phyloP scores from a whole-genome alignment of 2,113 vertebrate species.

The Istiophorus platypterus region DNA sequence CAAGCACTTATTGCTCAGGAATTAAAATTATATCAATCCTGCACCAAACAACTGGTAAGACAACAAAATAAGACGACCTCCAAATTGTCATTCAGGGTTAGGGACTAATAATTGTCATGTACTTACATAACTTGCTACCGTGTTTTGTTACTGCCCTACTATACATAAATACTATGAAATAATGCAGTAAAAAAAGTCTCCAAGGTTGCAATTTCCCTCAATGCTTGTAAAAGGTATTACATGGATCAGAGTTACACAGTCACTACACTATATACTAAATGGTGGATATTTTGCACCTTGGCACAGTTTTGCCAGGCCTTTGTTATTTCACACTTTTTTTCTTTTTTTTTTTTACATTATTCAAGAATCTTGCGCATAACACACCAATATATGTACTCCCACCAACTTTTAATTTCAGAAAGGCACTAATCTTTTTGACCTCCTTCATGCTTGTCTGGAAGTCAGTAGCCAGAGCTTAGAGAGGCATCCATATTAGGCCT shows the following conservation, averaged over 20 bases:
- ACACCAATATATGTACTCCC: background rate
- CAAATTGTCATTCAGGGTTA: no score
- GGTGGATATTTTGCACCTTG: slow-evolving; percentile 1
- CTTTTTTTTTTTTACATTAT: background rate
- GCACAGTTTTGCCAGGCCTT: background rate
- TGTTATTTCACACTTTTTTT: background rate
- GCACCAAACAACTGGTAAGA: background rate
- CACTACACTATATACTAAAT: background rate
- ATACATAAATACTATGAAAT: background rate
- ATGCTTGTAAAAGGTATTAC: background rate
- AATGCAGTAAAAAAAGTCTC: background rate
- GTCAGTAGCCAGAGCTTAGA: slow-evolving; percentile 13
- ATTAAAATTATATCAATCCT: no score
- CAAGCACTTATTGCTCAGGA: no score
- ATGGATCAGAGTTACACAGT: background rate
- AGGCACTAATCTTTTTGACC: slow-evolving; percentile 33
- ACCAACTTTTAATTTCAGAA: slow-evolving; percentile 28
- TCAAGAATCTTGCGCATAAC: background rate
- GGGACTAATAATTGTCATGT: no score
- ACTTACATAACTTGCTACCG: no score
- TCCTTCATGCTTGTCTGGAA: slow-evolving; percentile 46
- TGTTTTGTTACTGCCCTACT: background rate
- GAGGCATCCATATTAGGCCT: slow-evolving; percentile 31
- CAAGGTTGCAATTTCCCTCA: background rate
- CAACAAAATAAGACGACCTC: background rate